Evolutionary conservation across 2,113 vertebrate species (phyloP).

Genomic region (Tupaia chinensis): DNA sequence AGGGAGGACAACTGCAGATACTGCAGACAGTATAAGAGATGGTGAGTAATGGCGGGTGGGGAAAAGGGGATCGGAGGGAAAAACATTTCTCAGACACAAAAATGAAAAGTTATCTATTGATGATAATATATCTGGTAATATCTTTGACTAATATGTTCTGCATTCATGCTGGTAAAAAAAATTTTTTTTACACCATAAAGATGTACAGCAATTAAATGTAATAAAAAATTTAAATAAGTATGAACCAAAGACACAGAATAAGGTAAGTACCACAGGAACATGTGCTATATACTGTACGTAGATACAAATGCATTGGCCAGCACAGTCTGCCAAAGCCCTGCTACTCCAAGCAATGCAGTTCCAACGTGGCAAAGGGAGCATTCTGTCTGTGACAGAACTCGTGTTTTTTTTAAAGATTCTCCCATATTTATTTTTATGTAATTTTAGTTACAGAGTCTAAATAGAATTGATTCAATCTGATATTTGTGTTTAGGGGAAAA

Average conservation of each 20-base stretch:
- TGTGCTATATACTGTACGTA: not conserved
- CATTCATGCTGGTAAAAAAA: no score
- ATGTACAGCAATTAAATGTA: no score
- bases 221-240: no score
- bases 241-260: not conserved
- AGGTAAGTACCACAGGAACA: not conserved
- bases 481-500: constrained; percentile 45
- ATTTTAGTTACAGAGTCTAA: constrained; percentile 64
- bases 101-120: no score
- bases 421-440: constrained; percentile 5
- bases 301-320: not conserved
- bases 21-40: no score
- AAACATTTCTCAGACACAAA: no score
- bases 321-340: not conserved
- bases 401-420: not conserved
- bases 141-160: no score
- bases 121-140: no score
- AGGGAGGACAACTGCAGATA: no score
- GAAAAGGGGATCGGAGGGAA: no score
- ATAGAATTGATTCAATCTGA: constrained; percentile 33
- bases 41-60: no score
- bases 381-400: not conserved
- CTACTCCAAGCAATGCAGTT: not conserved
- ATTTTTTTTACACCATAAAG: no score
- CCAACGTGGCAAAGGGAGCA: not conserved